Percentiles rank a stretch among this genome's conserved stretches.
phyloP scores from a whole-genome alignment of 2,797 vertebrate genomes.

The Tangara arthus region DNA sequence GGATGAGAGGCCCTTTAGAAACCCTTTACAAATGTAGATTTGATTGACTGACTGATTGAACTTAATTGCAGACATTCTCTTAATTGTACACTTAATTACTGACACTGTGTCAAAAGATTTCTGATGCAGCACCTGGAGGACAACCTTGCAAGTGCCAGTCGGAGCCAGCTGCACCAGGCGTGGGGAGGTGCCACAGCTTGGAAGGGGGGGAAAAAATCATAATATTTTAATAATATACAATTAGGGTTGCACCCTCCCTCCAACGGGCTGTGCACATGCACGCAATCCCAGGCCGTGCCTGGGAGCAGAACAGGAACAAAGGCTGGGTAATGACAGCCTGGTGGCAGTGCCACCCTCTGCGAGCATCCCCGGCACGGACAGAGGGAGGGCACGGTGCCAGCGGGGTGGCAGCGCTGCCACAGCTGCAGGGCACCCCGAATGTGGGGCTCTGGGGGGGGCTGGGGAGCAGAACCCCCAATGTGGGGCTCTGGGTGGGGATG shows the following conservation, averaged over 20 bases:
- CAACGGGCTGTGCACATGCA: not conserved
- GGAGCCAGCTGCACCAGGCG: conserved; percentile 54
- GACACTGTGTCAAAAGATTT: conserved; percentile 74
- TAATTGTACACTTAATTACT: conserved; percentile 75
- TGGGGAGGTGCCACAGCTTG: conserved; percentile 40
- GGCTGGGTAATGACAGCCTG: not conserved
- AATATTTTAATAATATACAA: conserved; percentile 72
- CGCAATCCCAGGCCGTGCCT: not conserved
- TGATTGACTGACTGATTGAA: conserved; percentile 73
- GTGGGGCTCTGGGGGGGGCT: not conserved
- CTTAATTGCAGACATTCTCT: conserved; percentile 70
- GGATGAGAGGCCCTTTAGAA: conserved; percentile 59
- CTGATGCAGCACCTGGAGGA: conserved; percentile 71
- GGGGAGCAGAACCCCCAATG: no score
- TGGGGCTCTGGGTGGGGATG: no score
- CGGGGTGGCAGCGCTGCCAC: not conserved
- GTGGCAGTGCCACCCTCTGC: not conserved
- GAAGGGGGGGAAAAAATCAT: not conserved
- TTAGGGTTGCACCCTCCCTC: conserved; percentile 36
- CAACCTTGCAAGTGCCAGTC: conserved; percentile 64
- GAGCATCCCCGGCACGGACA: not conserved
- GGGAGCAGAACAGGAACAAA: conserved; percentile 6
- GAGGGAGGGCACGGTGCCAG: not conserved
- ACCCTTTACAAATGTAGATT: conserved; percentile 58
- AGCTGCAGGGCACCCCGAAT: not conserved